phyloP scores from a whole-genome alignment of 2,113 vertebrate genomes.

The Vanacampus margaritifer region DNA sequence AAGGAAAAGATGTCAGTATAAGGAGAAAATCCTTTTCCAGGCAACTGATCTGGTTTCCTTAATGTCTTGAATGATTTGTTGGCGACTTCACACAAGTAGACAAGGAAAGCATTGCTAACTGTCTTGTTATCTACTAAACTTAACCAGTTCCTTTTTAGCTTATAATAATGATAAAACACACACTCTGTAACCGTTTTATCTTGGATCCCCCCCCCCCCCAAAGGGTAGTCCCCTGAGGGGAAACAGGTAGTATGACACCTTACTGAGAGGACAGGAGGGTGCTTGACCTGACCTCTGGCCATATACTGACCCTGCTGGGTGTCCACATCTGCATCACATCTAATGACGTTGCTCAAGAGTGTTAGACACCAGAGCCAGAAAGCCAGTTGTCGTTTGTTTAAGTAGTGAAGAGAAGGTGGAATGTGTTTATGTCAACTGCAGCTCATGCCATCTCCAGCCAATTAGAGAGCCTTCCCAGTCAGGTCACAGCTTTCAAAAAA shows the following conservation, averaged over 20 bases:
- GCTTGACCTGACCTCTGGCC: conserved; percentile 33
- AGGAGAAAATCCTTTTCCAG: conserved; percentile 46
- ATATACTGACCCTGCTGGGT: conserved; percentile 26
- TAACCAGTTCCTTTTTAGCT: background rate
- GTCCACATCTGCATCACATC: conserved; percentile 58
- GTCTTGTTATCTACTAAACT: conserved; percentile 17
- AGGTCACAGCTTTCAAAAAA: background rate
- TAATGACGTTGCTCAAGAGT: conserved; percentile 32
- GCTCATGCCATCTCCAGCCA: conserved; percentile 13
- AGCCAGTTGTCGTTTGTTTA: conserved; percentile 10
- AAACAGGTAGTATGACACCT: conserved; percentile 30
- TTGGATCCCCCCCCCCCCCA: conserved; percentile 2
- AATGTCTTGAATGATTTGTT: conserved; percentile 30
- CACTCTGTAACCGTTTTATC: conserved; percentile 18
- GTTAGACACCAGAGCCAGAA: conserved; percentile 5
- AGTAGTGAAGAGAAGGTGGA: conserved; percentile 1
- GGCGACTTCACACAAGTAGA: conserved; percentile 14
- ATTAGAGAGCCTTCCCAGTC: conserved; percentile 1
- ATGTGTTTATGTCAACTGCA: conserved; percentile 1
- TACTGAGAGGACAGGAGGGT: conserved; percentile 19
- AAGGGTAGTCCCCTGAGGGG: background rate
- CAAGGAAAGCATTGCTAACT: conserved; percentile 9
- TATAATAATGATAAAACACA: background rate
- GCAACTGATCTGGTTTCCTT: conserved; percentile 62
- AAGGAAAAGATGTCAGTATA: conserved; percentile 32